Evolutionary conservation across 35 echinoderm and acorn worm genomes (phyloP), one percentile per base, ranked within the genome.

Genomic region (Ptychodera flava): DNA sequence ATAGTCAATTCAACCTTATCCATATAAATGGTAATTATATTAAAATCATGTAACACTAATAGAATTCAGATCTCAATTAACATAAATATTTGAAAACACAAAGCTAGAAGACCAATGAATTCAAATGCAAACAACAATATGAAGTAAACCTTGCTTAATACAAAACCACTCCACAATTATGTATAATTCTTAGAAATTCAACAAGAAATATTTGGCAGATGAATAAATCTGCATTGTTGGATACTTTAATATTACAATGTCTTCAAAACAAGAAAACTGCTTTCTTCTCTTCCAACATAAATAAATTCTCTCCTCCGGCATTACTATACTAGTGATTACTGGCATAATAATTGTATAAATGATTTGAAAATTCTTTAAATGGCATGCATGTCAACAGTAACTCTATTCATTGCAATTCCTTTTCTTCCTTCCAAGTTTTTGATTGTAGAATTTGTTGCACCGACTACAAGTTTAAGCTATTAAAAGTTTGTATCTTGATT

Each of bases 61-160:
- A 64, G 45, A 64, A 64, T 64, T 64, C 45, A 6, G 22, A 12
- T 64, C 45, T 64, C 22, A 64, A 64, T 64, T 64, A 64, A 64
- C 45, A 64, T 64, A 64, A 64, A 64, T 64, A 64, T 22, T 64
- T 64, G 6, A 64, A 64, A 64, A 22, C 45, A 64, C 45, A 64
- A 64, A 64, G 45, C 45, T 64, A 64, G 45, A 64, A 64, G 45
- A 64, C 45, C 45, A 64, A 64, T 64, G 45, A 64, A 64, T 64
- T 64, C 6, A 64, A 64, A 64, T 64, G 45, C 45, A 64, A 64
- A 64, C 6, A 64, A 64, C 45, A 64, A 64, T 22, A 64, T 22
- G 22, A 64, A 64, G 22, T 12, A 64, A 22, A 64, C 6, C 45
- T 22, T 64, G 45, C 22, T 64, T 64, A 22, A 64, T 64, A 64